A percentile compares a stretch with the other conserved stretches of the same genome.
Evolutionary conservation across 2,888 invertebrate genomes (phyloP).

Genomic region (Pollenia griseotomentosa): DNA sequence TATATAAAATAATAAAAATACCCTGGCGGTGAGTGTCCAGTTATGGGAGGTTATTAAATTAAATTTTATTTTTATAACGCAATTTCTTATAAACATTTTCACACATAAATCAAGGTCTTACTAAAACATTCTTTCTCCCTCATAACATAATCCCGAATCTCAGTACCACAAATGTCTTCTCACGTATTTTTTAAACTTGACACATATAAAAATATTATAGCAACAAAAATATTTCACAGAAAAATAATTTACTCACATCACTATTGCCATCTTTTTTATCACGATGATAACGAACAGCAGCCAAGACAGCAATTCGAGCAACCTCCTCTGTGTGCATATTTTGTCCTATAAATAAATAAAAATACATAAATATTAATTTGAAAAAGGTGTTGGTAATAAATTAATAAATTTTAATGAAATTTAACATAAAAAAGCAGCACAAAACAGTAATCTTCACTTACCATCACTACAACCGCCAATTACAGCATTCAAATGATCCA

Average conservation of each 20-base stretch:
- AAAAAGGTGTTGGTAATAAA: not conserved
- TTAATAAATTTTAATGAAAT: constrained; percentile 12
- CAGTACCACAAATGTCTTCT: not conserved
- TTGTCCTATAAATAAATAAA: constrained; percentile 78
- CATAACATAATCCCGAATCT: too few relatives aligned
- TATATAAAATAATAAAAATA: too few relatives aligned
- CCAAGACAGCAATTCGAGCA: constrained; percentile 82
- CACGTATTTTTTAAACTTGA: not conserved
- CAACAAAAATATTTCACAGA: not conserved
- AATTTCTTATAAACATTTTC: too few relatives aligned
- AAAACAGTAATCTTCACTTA: constrained; percentile 65
- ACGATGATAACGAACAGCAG: constrained; percentile 83
- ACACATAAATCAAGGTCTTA: too few relatives aligned
- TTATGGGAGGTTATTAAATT: too few relatives aligned
- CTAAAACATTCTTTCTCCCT: too few relatives aligned
- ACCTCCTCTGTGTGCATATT: constrained; percentile 82
- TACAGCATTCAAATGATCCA: constrained; percentile 91
- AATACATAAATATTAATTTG: constrained; percentile 11
- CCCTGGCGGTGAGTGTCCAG: too few relatives aligned
- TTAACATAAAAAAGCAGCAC: not conserved
- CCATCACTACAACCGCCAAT: constrained; percentile 88
- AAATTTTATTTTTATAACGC: too few relatives aligned
- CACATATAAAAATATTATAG: not conserved
- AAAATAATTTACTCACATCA: constrained; percentile 75
- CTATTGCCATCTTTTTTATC: constrained; percentile 81